Percentiles rank a stretch among this genome's conserved stretches.
Conservation (phyloP, 2,797 vertebrate species). For the Morelia viridis region DNA sequence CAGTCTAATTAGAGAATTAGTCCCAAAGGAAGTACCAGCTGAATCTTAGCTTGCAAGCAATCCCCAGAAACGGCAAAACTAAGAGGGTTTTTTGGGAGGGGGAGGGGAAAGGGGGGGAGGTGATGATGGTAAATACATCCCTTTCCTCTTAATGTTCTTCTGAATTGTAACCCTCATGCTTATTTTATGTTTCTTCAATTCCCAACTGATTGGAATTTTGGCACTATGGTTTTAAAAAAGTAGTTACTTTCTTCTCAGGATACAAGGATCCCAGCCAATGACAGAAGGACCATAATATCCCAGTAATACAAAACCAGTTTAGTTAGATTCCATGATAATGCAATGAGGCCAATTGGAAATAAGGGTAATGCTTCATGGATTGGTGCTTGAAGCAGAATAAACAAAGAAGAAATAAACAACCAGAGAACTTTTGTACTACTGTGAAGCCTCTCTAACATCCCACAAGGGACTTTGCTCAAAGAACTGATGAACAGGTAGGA, state of each 20-base stretch:
- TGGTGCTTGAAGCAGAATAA: too few relatives aligned
- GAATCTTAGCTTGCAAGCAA: not conserved
- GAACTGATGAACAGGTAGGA: not conserved
- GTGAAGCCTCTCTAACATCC: too few relatives aligned
- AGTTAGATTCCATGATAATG: not conserved
- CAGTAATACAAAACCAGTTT: too few relatives aligned
- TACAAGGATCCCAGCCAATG: not conserved
- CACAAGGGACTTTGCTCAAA: too few relatives aligned
- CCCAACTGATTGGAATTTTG: not conserved
- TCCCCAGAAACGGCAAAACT: not conserved
- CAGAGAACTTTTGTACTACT: too few relatives aligned
- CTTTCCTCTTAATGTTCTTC: not conserved
- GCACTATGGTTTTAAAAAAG: not conserved
- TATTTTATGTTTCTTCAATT: not conserved
- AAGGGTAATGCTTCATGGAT: not conserved
- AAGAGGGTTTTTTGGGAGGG: not conserved
- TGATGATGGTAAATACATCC: not conserved
- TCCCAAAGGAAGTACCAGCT: not conserved
- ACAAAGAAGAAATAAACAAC: too few relatives aligned
- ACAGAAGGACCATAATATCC: too few relatives aligned
- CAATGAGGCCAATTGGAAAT: too few relatives aligned
- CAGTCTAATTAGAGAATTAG: not conserved
- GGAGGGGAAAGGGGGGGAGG: not conserved
- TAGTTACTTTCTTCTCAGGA: not conserved
- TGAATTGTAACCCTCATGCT: too few relatives aligned